Base-by-base conservation (phyloP, 2,888 invertebrate species). In the Lithosia quadra region DNA sequence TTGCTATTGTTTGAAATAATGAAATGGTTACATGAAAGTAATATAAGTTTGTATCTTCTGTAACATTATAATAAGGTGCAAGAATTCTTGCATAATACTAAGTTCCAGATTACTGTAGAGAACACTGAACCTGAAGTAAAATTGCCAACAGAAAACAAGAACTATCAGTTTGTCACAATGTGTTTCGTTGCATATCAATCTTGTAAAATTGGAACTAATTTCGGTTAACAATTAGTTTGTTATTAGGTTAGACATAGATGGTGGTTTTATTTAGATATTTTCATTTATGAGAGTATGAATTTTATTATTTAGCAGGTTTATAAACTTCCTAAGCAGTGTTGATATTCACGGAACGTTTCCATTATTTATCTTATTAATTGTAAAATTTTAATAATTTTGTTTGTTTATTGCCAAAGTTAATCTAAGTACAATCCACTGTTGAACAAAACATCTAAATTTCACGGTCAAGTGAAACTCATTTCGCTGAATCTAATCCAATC, bases 1-100 rank as follows among this genome's bases (percentile, higher is more conserved):
- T 43, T 5, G 13, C 67, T 62, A 65, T 65, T 59, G 59, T 65
- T 59, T 49, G 36, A 39, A 22, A 60, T 34, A 56, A 64, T 39
- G 64, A 15, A 24, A 64, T 36, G 22, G 24, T 64, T 64, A 39
- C n/a, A 56, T 64, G 36, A 55, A 56, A 56, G n/a, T 24, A 39
- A 36, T 64, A 39, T 39, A 21, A 56, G 18, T 22, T 34, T 3
- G 33, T 62, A 22, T 34, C 56, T 33, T 22, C 34, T 58, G 28
- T 58, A 33, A 18, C 4, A 49, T 18, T 15, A 18, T 18, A 49
- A 49, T 56, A 56, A 28, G 18, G 9, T 43, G 43, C 49, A n/a
- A 49, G 49, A 49, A n/a, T n/a, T n/a, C n/a, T 49, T 49, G 9
- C 49, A 49, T 49, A 49, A 49, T 49, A 9, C 9, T 49, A 49